Evolutionary conservation across 2,888 invertebrate genomes (phyloP).

Genomic region (Synergus itoensis): DNA sequence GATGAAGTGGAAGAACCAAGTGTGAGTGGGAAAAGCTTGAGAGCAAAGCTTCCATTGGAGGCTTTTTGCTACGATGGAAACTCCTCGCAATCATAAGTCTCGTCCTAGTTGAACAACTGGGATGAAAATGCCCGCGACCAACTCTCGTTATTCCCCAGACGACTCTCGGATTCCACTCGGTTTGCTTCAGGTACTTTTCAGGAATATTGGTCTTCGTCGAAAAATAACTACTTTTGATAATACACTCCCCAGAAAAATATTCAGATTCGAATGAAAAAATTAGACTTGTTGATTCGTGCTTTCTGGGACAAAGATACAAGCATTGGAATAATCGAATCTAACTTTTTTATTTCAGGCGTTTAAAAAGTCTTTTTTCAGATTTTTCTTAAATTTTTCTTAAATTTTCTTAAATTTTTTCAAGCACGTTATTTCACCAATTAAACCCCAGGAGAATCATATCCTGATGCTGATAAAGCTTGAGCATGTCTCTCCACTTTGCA

Average conservation of each 20-base stretch:
- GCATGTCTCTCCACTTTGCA: background rate
- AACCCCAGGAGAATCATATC: background rate
- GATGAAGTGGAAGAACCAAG: conserved; percentile 49
- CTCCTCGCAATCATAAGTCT: conserved; percentile 65
- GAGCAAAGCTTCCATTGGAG: conserved; percentile 55
- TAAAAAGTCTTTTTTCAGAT: too few species aligned
- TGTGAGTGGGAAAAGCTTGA: conserved; percentile 32
- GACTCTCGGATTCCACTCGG: conserved; percentile 43
- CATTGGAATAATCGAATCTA: too few species aligned
- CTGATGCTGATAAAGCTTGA: background rate
- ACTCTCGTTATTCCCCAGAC: conserved; percentile 46
- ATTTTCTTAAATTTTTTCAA: background rate
- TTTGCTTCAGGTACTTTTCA: background rate
- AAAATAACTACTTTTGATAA: background rate
- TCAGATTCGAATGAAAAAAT: background rate
- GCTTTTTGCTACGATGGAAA: conserved; percentile 58
- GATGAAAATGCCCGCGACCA: conserved; percentile 50
- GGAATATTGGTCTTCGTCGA: background rate
- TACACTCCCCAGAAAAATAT: background rate
- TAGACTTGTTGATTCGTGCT: too few species aligned
- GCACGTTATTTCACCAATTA: background rate
- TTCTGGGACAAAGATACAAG: too few species aligned
- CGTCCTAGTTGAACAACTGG: conserved; percentile 62
- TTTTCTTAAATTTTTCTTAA: too few species aligned
- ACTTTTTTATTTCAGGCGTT: too few species aligned